phyloP scores from a whole-genome alignment of 2,113 vertebrate genomes.

The Montifringilla adamsi region DNA sequence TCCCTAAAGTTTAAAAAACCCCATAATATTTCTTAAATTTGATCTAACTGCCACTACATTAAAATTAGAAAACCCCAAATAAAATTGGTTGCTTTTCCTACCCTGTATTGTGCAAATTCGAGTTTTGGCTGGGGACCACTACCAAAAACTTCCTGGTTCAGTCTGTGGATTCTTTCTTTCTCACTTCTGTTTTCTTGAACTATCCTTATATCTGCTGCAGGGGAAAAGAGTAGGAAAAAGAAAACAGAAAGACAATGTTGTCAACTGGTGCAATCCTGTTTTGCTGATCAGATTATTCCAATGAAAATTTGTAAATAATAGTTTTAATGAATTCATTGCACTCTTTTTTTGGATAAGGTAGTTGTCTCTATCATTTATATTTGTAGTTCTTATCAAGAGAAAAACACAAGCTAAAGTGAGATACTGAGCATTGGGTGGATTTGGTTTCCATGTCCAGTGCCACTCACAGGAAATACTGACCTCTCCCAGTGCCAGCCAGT shows the following conservation, averaged over 20 bases:
- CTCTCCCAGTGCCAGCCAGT: background rate
- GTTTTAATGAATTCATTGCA: background rate
- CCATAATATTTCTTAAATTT: background rate
- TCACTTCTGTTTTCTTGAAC: constrained; percentile 77
- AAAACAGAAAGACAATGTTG: background rate
- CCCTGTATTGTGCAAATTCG: constrained; percentile 87
- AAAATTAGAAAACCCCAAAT: background rate
- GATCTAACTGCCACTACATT: background rate
- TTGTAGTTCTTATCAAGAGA: background rate
- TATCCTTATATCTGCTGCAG: constrained; percentile 75
- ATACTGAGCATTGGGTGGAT: background rate
- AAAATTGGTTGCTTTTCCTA: background rate
- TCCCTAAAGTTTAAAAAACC: background rate
- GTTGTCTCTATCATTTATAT: background rate
- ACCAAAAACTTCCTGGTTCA: constrained; percentile 83
- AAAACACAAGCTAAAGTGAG: background rate
- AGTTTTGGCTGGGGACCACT: constrained; percentile 79
- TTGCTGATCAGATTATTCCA: background rate
- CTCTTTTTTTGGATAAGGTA: background rate
- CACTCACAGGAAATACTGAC: background rate
- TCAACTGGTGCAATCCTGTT: background rate
- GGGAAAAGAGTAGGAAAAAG: background rate
- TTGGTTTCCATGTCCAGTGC: background rate
- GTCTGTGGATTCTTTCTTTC: constrained; percentile 71
- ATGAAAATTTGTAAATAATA: background rate